phyloP scores from a whole-genome alignment of 2,797 vertebrate genomes.

The Hemitrygon akajei region DNA sequence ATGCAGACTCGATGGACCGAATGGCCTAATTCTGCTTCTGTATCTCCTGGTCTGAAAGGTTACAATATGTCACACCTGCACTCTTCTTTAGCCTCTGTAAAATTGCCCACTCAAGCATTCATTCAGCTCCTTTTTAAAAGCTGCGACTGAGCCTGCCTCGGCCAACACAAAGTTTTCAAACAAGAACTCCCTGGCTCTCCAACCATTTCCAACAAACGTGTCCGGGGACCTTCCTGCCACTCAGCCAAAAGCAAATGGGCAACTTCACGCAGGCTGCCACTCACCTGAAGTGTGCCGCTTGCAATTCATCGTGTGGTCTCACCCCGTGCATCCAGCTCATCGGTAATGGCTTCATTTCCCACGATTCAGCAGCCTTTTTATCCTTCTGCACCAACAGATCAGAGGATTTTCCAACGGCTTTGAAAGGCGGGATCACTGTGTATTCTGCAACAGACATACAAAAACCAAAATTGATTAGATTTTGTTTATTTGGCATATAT shows the following conservation, averaged over 20 bases:
- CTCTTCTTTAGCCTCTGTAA: background rate
- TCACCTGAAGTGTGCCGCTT: slow-evolving; percentile 77
- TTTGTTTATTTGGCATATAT: no score
- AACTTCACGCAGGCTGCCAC: background rate
- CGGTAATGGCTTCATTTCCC: slow-evolving; percentile 64
- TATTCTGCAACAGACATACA: slow-evolving; percentile 57
- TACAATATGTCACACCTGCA: background rate
- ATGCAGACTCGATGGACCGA: no score
- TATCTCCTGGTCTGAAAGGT: background rate
- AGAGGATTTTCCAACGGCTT: slow-evolving; percentile 58
- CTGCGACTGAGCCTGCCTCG: background rate
- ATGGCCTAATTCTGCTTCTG: no score
- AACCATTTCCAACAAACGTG: background rate
- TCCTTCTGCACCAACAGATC: slow-evolving; percentile 67
- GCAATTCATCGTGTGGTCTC: slow-evolving; percentile 45
- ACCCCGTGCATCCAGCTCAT: slow-evolving; percentile 54
- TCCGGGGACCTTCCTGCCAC: background rate
- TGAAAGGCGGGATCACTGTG: slow-evolving; percentile 72
- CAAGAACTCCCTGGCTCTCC: no score
- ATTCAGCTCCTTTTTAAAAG: background rate
- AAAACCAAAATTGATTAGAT: background rate
- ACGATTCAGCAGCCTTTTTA: slow-evolving; percentile 56
- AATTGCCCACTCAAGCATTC: background rate
- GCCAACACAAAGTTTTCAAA: background rate
- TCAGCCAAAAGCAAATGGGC: background rate